Evolutionary conservation across 1,140 invertebrate genomes (phyloP).

Genomic region (Gonatopus flavifemur): DNA sequence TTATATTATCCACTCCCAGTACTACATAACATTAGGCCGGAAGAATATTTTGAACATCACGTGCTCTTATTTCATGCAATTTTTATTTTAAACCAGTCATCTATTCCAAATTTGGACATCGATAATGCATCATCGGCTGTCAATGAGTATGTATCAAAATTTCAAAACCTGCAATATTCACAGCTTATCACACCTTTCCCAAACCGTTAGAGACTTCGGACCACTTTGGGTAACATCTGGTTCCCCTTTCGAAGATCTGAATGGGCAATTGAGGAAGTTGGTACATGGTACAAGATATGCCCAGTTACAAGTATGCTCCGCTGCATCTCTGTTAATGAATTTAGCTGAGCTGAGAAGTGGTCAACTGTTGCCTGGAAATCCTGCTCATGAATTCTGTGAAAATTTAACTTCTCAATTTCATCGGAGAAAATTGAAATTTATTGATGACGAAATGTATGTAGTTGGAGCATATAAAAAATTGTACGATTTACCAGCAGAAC

Average conservation of each 20-base stretch:
- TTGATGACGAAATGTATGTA: neutral
- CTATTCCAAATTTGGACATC: neutral
- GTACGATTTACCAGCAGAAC: neutral
- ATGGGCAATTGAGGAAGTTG: neutral
- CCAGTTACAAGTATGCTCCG: neutral
- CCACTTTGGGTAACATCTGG: neutral
- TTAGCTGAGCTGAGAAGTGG: neutral
- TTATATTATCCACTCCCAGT: neutral
- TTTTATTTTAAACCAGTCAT: too few relatives aligned
- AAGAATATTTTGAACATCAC: neutral
- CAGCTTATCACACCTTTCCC: neutral
- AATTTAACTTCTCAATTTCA: neutral
- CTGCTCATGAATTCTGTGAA: neutral
- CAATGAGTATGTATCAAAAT: neutral
- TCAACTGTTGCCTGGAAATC: neutral
- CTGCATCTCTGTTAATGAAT: neutral
- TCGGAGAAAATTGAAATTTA: neutral
- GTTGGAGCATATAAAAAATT: neutral
- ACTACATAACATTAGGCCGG: neutral
- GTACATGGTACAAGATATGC: neutral
- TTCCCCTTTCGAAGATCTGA: too few relatives aligned
- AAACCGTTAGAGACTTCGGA: neutral
- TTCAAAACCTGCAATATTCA: neutral
- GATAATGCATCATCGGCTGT: neutral
- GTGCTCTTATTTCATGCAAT: neutral